phyloP scores from a whole-genome alignment of 1,140 invertebrate genomes.

The Paracyclopina nana region DNA sequence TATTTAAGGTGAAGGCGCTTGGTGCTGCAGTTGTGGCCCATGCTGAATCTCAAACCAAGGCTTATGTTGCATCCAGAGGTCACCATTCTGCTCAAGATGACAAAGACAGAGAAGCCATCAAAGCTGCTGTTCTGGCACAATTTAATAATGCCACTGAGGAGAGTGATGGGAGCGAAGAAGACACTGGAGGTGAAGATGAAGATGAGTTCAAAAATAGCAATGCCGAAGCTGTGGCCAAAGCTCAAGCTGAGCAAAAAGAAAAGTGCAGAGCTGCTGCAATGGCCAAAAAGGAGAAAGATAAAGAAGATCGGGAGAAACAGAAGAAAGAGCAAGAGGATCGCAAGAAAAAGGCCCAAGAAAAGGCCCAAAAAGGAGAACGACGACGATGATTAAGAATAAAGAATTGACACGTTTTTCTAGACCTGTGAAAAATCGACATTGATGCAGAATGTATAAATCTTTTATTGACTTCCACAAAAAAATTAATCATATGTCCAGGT shows the following conservation, averaged over 20 bases:
- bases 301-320: conserved; percentile 12
- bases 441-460: too few species aligned
- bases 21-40: neutral
- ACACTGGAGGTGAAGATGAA: neutral
- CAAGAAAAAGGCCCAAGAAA: conserved; percentile 14
- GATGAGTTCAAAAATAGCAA: neutral
- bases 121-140: conserved; percentile 1
- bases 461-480: too few species aligned
- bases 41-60: neutral
- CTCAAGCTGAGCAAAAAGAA: neutral
- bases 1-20: neutral
- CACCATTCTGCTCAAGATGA: neutral
- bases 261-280: neutral
- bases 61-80: neutral
- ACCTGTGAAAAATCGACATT: too few species aligned
- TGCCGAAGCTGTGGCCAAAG: neutral
- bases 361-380: conserved; percentile 10
- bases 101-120: neutral
- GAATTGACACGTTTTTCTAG: too few species aligned
- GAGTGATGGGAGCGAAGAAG: neutral
- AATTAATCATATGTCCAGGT: conserved; percentile 19
- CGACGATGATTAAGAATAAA: too few species aligned
- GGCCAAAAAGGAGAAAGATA: neutral
- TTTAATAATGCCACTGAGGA: neutral
- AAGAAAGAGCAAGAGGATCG: conserved; percentile 4